Evolutionary conservation across 2,888 invertebrate genomes (phyloP), one percentile per base, ranked within the genome.

Genomic region (Iphiclides podalirius): DNA sequence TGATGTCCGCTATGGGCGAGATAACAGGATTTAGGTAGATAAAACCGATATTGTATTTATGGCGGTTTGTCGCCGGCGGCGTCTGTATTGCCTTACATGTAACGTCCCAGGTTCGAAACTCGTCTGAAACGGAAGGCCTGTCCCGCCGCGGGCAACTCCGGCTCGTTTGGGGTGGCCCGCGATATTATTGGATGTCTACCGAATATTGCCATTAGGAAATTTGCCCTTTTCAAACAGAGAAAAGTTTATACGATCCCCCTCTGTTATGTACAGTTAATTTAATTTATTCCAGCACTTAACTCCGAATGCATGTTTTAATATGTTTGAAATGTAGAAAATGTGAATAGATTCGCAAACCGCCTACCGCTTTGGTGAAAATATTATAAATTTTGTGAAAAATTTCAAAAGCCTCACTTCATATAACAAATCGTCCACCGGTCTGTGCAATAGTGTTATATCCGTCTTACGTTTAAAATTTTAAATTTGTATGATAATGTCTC

Each of bases 81-180:
- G 17, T n/a, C n/a, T 31, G 12, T 7, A 33, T 3, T 20, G 11
- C 31, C 17, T n/a, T 20, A 33, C 14, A n/a, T 20, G 16, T 33
- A 33, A 14, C n/a, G 20, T 31, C 15, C 28, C 6, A n/a, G 14
- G 26, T 31, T 33, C 12, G 33, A 26, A 33, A 17, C 31, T 31
- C 14, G 46, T 20, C 23, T 61, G 57, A 65, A 61, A 64, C 56
- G 60, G 58, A 63, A 61, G 31, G 52, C 63, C 36, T 59, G 61
- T 62, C 52, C 47, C 23, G 60, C 64, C 59, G 33, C 47, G 42
- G 58, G 64, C 55, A 11, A 26, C 12, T 7, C 4, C 35, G n/a
- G n/a, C n/a, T n/a, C n/a, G 15, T 26, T 26, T 26, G 15, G 40
- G 40, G 31, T 33, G 31, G 3, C 12, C 31, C 31, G 2, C 12